These are phyloP conservation scores for Perca schrenkii DNA, from an alignment of 2,113 vertebrate species.

Conservation along the genomic window DNA sequence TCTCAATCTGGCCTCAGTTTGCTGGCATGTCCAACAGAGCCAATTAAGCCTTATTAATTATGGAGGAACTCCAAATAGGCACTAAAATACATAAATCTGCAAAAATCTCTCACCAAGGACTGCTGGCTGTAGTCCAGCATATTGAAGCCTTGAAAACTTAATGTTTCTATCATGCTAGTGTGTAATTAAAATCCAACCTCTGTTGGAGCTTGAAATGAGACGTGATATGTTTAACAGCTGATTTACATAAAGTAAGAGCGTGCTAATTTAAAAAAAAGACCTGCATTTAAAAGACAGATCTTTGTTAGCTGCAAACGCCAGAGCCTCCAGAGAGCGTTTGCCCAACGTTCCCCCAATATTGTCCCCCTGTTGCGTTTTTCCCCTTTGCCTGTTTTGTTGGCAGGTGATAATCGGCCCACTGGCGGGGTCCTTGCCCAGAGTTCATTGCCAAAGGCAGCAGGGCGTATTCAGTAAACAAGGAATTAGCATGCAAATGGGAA, in stretches of 20 bases:
- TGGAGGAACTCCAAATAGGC: slow-evolving; percentile 82
- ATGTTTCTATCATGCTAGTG: slow-evolving; percentile 11
- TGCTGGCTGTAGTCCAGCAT: slow-evolving; percentile 70
- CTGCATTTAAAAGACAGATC: slow-evolving; percentile 57
- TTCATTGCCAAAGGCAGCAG: slow-evolving; percentile 81
- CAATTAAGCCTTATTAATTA: slow-evolving; percentile 80
- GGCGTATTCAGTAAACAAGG: slow-evolving; percentile 86
- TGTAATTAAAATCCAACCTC: slow-evolving; percentile 65
- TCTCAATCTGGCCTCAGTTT: slow-evolving; percentile 73
- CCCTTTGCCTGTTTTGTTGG: slow-evolving; percentile 63
- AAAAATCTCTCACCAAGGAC: slow-evolving; percentile 46
- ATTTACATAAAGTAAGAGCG: slow-evolving; percentile 89
- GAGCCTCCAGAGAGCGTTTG: slow-evolving; percentile 31
- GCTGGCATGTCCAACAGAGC: slow-evolving; percentile 78
- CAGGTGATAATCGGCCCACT: slow-evolving; percentile 78
- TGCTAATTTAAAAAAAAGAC: slow-evolving; percentile 77
- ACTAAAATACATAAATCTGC: slow-evolving; percentile 81
- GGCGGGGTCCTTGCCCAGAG: slow-evolving; percentile 69
- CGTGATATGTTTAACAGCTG: slow-evolving; percentile 68
- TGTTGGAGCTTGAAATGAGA: slow-evolving; percentile 75
- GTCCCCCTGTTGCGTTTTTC: slow-evolving; percentile 59
- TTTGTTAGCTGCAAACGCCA: slow-evolving; percentile 36
- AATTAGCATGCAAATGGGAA: slow-evolving; percentile 89
- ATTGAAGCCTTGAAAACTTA: slow-evolving; percentile 20
- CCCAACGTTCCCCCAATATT: slow-evolving; percentile 34